A percentile compares a stretch with the other conserved stretches of the same genome.
Evolutionary conservation across 2,888 invertebrate genomes (phyloP).

Genomic region (Campoplex nolae): DNA sequence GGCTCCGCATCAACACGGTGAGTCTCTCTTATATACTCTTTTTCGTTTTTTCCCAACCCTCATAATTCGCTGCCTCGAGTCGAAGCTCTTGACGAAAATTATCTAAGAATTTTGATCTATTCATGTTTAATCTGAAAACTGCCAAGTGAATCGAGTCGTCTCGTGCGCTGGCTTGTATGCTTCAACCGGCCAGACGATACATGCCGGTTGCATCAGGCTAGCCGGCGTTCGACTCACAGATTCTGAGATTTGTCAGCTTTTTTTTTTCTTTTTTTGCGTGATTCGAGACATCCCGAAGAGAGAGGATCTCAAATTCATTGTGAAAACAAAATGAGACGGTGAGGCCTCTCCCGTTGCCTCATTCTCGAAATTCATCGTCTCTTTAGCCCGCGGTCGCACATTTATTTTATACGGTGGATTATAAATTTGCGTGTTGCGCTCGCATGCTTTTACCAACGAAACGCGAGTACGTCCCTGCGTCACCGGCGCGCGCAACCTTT

Average conservation of each 20-base stretch:
- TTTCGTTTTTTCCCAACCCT: not conserved
- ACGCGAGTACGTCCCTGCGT: conserved; percentile 83
- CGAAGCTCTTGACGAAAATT: not conserved
- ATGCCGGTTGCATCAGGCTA: not conserved
- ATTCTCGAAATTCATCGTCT: not conserved
- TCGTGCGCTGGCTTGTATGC: too few relatives aligned
- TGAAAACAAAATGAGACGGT: conserved; percentile 13
- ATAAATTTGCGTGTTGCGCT: conserved; percentile 48
- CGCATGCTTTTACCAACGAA: conserved; percentile 84
- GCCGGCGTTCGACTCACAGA: not conserved
- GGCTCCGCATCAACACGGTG: conserved; percentile 88
- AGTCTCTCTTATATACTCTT: conserved; percentile 82
- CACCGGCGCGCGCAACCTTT: conserved; percentile 85
- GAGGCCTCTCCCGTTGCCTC: not conserved
- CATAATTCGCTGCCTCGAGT: not conserved
- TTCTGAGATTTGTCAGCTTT: not conserved
- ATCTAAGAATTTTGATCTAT: not conserved
- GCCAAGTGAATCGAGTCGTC: not conserved
- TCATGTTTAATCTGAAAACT: not conserved
- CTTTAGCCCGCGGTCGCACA: not conserved
- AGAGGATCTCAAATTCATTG: conserved; percentile 64
- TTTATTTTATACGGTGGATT: too few relatives aligned
- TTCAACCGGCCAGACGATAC: conserved; percentile 4
- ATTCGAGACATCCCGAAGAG: not conserved
- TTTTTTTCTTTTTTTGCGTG: not conserved